A percentile compares a stretch with the other conserved stretches of the same genome.
Evolutionary conservation across 2,797 vertebrate genomes (phyloP).

Genomic region (Cephalopachus bancanus): DNA sequence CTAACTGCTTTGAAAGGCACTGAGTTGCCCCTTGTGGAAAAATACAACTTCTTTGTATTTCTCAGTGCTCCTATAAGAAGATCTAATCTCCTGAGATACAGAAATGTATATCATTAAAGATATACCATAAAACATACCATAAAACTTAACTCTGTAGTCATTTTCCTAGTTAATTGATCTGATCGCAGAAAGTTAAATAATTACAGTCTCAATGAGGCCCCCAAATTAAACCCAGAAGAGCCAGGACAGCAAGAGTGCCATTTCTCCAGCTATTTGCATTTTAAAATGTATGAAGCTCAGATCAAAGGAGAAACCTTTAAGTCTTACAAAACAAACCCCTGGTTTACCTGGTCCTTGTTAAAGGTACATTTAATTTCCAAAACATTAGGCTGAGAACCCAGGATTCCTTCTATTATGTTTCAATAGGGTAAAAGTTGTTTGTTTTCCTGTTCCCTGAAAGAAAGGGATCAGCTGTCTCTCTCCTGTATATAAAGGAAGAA

Average conservation of each 20-base stretch:
- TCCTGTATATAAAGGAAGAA: too few relatives aligned
- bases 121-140: too few relatives aligned
- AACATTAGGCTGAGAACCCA: not conserved
- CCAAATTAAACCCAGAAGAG: not conserved
- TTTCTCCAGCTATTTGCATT: not conserved
- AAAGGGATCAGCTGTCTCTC: not conserved
- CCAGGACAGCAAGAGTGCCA: not conserved
- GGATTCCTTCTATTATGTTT: not conserved
- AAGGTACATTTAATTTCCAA: not conserved
- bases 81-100: fast-evolving
- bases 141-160: not conserved
- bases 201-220: not conserved
- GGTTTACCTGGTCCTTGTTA: not conserved
- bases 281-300: not conserved
- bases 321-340: not conserved
- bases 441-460: not conserved
- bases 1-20: not conserved
- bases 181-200: not conserved
- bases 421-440: not conserved
- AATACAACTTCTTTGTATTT: not conserved
- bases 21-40: not conserved
- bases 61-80: not conserved
- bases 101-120: not conserved
- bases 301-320: not conserved
- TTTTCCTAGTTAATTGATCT: not conserved